These are phyloP conservation scores for Bungarus multicinctus DNA, from an alignment of 2,113 vertebrate genomes.

Conservation along the genomic window DNA sequence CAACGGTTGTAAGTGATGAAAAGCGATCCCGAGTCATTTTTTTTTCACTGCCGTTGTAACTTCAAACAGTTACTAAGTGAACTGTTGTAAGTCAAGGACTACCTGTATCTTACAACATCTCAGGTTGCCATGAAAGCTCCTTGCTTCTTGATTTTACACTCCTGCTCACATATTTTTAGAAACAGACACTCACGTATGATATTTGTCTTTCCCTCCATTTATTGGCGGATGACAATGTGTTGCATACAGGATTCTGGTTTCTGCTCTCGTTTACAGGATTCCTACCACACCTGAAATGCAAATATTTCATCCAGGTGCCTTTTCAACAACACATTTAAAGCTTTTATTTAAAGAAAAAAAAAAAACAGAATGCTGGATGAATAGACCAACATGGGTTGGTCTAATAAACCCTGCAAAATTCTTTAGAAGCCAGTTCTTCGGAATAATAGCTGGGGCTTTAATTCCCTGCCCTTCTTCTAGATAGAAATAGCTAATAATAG, in stretches of 20 bases:
- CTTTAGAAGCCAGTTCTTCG: not conserved
- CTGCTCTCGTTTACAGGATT: not conserved
- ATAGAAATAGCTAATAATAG: not conserved
- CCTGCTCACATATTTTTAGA: not conserved
- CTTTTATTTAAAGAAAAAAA: not conserved
- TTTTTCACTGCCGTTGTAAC: not conserved
- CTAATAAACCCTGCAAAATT: not conserved
- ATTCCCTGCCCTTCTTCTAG: not conserved
- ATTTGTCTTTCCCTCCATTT: slow-evolving; percentile 41
- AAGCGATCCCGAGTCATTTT: not conserved
- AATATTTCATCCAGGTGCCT: slow-evolving; percentile 44
- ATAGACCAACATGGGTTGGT: not conserved
- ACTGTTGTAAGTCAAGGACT: not conserved
- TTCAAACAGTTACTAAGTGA: not conserved
- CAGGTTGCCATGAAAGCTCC: not conserved
- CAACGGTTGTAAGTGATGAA: not conserved
- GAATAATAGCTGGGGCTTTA: not conserved
- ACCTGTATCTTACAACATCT: not conserved
- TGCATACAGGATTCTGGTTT: slow-evolving; percentile 25
- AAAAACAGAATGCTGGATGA: not conserved
- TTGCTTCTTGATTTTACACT: not conserved
- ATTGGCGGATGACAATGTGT: slow-evolving; percentile 27
- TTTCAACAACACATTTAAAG: not conserved
- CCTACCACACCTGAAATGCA: slow-evolving; percentile 51
- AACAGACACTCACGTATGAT: slow-evolving; percentile 39